Evolutionary conservation across 2,888 invertebrate genomes (phyloP).

Genomic region (Conus canariensis): DNA sequence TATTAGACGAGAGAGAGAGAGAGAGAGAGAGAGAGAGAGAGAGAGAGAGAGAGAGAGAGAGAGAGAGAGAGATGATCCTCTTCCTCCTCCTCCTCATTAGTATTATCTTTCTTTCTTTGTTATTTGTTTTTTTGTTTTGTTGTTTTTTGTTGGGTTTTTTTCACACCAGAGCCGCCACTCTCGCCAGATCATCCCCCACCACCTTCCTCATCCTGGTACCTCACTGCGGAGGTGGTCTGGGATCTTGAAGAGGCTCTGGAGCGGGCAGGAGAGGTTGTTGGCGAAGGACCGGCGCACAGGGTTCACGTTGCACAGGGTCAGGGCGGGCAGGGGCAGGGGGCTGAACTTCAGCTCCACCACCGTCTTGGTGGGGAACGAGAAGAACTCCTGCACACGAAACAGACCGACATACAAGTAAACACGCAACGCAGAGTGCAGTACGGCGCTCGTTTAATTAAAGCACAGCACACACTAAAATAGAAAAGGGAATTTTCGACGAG

Average conservation of each 20-base stretch:
- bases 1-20: no score
- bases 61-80: no score
- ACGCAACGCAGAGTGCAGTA: background rate
- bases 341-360: conserved; percentile 57
- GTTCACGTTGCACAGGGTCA: conserved; percentile 66
- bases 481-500: no score
- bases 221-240: background rate
- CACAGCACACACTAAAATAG: background rate
- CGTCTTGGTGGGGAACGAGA: conserved; percentile 56
- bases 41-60: no score
- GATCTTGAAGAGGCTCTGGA: conserved; percentile 19
- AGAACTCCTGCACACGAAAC: conserved; percentile 45
- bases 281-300: conserved; percentile 51
- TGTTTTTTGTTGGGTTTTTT: background rate
- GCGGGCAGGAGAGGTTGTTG: conserved; percentile 4
- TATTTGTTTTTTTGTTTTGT: background rate
- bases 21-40: no score
- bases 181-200: background rate
- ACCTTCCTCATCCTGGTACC: background rate
- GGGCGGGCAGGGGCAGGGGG: conserved; percentile 55
- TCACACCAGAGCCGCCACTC: no score
- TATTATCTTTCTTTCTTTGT: no score
- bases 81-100: no score
- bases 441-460: background rate
- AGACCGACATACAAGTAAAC: background rate